Conservation (phyloP, 2,113 vertebrate species). For the Kryptolebias marmoratus region DNA sequence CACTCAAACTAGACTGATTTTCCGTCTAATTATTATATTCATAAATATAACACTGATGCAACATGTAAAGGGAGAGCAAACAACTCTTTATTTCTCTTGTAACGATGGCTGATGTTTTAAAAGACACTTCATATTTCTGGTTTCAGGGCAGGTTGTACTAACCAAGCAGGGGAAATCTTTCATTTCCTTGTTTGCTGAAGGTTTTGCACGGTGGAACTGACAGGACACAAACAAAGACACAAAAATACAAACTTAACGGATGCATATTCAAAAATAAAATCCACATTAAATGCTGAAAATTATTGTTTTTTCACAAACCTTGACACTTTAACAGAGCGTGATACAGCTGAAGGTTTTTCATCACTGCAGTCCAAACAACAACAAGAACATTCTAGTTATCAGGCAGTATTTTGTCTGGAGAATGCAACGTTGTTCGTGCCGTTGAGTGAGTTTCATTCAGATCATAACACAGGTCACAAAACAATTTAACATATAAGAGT, state of each 20-base stretch:
- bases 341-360: neutral
- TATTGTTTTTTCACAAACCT: conserved; percentile 21
- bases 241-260: neutral
- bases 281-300: neutral
- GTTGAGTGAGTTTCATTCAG: no score
- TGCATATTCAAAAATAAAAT: neutral
- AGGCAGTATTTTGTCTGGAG: neutral
- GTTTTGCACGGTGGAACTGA: conserved; percentile 49
- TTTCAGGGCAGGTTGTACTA: conserved; percentile 14
- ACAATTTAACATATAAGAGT: neutral
- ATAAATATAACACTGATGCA: no score
- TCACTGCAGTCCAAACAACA: conserved; percentile 39
- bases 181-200: conserved; percentile 23
- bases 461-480: neutral
- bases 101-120: no score
- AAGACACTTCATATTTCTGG: neutral
- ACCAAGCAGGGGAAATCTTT: conserved; percentile 66
- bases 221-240: neutral
- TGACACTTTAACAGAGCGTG: neutral
- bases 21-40: no score
- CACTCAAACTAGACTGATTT: no score
- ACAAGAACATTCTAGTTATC: neutral
- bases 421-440: neutral
- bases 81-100: no score
- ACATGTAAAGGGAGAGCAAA: no score